Evolutionary conservation across 1,140 invertebrate genomes (phyloP).

Genomic region (Drosophila orena): DNA sequence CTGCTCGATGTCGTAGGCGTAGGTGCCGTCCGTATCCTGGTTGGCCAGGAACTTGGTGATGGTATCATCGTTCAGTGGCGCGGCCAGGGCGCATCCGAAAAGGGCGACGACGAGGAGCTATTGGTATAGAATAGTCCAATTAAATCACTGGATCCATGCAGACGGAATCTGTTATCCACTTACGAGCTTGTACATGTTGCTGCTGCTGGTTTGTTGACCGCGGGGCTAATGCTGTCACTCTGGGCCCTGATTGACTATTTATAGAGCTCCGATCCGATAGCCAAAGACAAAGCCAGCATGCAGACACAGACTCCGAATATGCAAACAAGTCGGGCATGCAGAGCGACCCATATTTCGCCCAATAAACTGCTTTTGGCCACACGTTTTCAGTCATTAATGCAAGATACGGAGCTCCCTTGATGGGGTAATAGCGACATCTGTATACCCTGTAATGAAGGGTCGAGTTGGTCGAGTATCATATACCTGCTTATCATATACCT

Average conservation of each 20-base stretch:
- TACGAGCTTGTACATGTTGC: constrained; percentile 70
- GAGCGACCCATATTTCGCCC: constrained; percentile 44
- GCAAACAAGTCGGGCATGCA: constrained; percentile 50
- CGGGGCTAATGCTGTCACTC: constrained; percentile 41
- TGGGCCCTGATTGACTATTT: constrained; percentile 53
- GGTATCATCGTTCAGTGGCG: constrained; percentile 28
- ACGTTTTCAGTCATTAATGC: constrained; percentile 41
- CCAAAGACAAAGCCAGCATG: constrained; percentile 24
- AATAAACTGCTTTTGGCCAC: constrained; percentile 43
- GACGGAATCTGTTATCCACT: constrained; percentile 29
- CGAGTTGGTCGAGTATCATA: too few species aligned
- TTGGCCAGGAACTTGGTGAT: constrained; percentile 49
- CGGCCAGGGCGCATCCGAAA: constrained; percentile 46
- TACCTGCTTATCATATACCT: too few species aligned
- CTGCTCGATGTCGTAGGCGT: constrained; percentile 31
- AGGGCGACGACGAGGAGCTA: constrained; percentile 62
- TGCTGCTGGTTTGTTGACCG: constrained; percentile 32
- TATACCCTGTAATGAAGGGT: constrained; percentile 5
- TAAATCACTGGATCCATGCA: constrained; percentile 6
- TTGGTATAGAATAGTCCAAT: constrained; percentile 8
- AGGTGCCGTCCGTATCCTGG: constrained; percentile 50
- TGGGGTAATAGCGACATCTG: neutral
- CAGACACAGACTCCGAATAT: constrained; percentile 47
- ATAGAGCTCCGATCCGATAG: constrained; percentile 44
- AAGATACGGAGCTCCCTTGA: constrained; percentile 4